Conservation (phyloP, 2,888 invertebrate genomes). For the Tachina grossa region DNA sequence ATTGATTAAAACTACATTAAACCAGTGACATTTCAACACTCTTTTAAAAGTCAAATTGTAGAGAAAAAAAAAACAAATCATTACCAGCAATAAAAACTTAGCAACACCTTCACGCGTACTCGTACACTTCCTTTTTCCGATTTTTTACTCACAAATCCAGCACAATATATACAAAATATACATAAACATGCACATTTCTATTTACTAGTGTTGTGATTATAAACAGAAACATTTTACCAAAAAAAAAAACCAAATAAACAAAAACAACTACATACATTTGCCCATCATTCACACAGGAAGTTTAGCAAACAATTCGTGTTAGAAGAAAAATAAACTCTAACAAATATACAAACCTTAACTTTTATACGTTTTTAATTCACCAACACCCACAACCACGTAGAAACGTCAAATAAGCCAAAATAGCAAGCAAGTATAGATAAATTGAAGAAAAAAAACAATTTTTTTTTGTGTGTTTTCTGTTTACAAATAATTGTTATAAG, state of each 20-base stretch:
- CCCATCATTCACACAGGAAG: slow-evolving; percentile 61
- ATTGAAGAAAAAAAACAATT: background rate
- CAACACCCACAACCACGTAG: slow-evolving; percentile 22
- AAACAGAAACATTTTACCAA: slow-evolving; percentile 33
- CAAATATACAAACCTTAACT: slow-evolving; percentile 1
- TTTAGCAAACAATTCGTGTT: slow-evolving; percentile 62
- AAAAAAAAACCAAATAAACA: slow-evolving; percentile 7
- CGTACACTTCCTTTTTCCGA: slow-evolving; percentile 46
- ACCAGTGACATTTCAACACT: slow-evolving; percentile 39
- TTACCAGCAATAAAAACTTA: slow-evolving; percentile 30
- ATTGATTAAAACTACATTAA: slow-evolving; percentile 48
- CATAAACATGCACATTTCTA: background rate
- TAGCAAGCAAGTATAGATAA: background rate
- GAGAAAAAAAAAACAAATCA: slow-evolving; percentile 14
- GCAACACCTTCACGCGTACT: slow-evolving; percentile 47
- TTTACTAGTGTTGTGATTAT: background rate
- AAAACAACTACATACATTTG: slow-evolving; percentile 26
- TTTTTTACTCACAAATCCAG: slow-evolving; percentile 19
- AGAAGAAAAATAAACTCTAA: background rate
- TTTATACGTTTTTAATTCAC: slow-evolving; percentile 36
- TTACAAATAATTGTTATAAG: slow-evolving; percentile 50
- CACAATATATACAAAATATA: background rate
- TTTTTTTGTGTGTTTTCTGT: slow-evolving; percentile 33
- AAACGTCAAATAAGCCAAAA: slow-evolving; percentile 8
- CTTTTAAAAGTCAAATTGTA: background rate